Evolutionary conservation across 2,888 invertebrate species (phyloP).

Genomic region (Dastarcus helophoroides): DNA sequence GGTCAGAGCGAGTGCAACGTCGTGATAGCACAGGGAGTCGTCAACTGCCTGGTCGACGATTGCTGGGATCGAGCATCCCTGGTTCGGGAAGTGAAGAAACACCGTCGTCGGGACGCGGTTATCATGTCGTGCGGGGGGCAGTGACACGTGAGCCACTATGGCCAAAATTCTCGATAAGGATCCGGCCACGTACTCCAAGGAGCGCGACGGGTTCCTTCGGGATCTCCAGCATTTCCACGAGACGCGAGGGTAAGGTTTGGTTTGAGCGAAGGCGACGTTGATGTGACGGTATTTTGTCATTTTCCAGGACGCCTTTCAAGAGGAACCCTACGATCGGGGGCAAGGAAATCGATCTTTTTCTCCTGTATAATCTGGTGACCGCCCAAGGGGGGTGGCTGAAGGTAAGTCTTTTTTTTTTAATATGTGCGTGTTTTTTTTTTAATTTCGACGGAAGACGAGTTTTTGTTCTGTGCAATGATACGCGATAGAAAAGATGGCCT

Average conservation of each 20-base stretch:
- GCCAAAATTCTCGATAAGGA: slow-evolving; percentile 55
- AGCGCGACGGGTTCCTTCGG: slow-evolving; percentile 68
- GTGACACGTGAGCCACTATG: slow-evolving; percentile 41
- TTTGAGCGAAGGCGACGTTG: slow-evolving; percentile 2
- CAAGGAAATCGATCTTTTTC: slow-evolving; percentile 81
- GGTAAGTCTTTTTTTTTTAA: slow-evolving; percentile 43
- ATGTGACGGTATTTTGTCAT: slow-evolving; percentile 9
- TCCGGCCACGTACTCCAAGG: slow-evolving; percentile 62
- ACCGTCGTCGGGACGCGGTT: slow-evolving; percentile 30
- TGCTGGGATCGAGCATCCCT: slow-evolving; percentile 35
- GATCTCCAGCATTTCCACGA: slow-evolving; percentile 87
- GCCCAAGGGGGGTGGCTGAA: slow-evolving; percentile 90
- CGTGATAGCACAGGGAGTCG: slow-evolving; percentile 41
- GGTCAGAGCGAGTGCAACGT: slow-evolving; percentile 38
- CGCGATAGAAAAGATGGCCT: no score
- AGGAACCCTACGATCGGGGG: slow-evolving; percentile 70
- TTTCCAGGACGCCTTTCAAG: slow-evolving; percentile 49
- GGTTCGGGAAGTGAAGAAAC: slow-evolving; percentile 37
- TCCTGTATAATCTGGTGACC: slow-evolving; percentile 84
- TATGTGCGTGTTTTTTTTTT: neutral
- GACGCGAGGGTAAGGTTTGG: slow-evolving; percentile 67
- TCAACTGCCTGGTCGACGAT: slow-evolving; percentile 33
- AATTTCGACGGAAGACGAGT: neutral
- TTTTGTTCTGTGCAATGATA: no score
- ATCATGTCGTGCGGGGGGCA: slow-evolving; percentile 32